Conservation (phyloP, 1,140 invertebrate genomes). For the Globodera ellingtonae region DNA sequence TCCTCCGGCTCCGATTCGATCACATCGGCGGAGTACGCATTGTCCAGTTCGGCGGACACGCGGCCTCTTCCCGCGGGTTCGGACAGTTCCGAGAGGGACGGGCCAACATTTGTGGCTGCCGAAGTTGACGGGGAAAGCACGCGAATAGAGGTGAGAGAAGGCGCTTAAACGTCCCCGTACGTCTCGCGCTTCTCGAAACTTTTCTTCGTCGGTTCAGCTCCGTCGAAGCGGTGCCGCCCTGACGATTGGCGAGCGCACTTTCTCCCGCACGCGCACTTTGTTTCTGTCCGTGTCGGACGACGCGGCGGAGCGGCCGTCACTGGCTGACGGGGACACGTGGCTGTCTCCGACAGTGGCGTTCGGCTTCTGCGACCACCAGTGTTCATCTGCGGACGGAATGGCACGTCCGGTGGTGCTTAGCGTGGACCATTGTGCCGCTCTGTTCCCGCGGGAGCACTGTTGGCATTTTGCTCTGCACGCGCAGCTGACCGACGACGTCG, state of each 20-base stretch:
- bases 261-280: slow-evolving; percentile 48
- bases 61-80: neutral
- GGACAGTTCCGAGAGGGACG: neutral
- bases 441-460: slow-evolving; percentile 59
- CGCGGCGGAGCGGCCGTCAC: slow-evolving; percentile 43
- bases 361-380: slow-evolving; percentile 48
- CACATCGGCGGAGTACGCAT: neutral
- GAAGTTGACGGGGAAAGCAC: slow-evolving; percentile 51
- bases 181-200: neutral
- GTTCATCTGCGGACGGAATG: slow-evolving; percentile 6
- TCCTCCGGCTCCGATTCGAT: neutral
- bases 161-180: no score
- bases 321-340: slow-evolving; percentile 47
- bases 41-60: slow-evolving; percentile 4
- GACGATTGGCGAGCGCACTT: slow-evolving; percentile 46
- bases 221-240: slow-evolving; percentile 50
- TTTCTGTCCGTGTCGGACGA: slow-evolving; percentile 62
- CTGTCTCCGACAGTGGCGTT: slow-evolving; percentile 43
- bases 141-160: slow-evolving; percentile 44
- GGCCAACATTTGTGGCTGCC: slow-evolving; percentile 54
- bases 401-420: slow-evolving; percentile 57
- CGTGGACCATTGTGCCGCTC: slow-evolving; percentile 59
- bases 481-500: slow-evolving; percentile 17
- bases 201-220: slow-evolving; percentile 36
- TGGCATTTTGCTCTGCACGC: slow-evolving; percentile 58